These are phyloP conservation scores for Pampusana beccarii DNA, from an alignment of 2,113 vertebrate species.

Conservation along the genomic window DNA sequence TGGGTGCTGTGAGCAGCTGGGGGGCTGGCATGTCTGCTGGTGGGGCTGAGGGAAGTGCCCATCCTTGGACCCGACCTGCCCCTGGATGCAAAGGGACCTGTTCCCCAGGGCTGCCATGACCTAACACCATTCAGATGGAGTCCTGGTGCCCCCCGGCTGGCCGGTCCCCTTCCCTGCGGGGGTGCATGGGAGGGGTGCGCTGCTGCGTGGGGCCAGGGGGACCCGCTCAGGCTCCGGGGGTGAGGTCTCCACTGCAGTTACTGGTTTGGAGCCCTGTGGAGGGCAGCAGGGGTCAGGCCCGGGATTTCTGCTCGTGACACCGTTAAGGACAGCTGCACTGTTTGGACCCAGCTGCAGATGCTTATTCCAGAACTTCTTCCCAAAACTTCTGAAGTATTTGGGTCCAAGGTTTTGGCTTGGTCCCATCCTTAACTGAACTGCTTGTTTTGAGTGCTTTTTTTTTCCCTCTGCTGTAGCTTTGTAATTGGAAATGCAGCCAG, in stretches of 20 bases:
- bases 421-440: not conserved
- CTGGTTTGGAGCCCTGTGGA: not conserved
- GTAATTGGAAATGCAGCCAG: not conserved
- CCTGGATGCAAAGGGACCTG: not conserved
- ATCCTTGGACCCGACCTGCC: not conserved
- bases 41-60: not conserved
- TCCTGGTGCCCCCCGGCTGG: not conserved
- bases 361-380: not conserved
- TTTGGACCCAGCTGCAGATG: not conserved
- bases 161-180: rapidly evolving
- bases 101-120: not conserved
- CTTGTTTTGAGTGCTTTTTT: not conserved
- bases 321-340: not conserved
- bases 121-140: rapidly evolving
- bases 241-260: not conserved
- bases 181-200: not conserved
- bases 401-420: not conserved
- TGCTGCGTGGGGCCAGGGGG: not conserved
- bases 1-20: rapidly evolving
- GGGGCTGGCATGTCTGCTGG: rapidly evolving
- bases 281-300: not conserved
- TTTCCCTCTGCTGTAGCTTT: not conserved
- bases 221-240: rapidly evolving
- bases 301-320: rapidly evolving
- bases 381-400: not conserved